Evolutionary conservation across 2,888 invertebrate species (phyloP), one percentile per base, ranked within the genome.

Genomic region (Girardia tigrina): DNA sequence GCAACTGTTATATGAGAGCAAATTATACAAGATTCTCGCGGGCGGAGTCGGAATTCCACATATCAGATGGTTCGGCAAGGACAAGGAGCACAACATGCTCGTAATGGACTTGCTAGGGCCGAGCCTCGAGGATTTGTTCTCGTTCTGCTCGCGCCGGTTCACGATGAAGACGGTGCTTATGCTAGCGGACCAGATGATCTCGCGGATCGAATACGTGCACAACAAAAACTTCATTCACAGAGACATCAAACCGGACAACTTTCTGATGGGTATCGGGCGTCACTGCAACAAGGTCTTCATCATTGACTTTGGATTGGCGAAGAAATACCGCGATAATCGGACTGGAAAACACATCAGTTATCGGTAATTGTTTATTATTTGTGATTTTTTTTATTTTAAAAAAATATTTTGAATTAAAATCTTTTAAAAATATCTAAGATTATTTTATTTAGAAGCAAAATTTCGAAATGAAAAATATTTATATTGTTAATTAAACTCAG

Each of bases 151-250:
- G 78, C 90, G 98, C 79, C 90, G 94, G 83, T 98, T 99, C 87
- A 95, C 98, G 80, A 93, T 97, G 88, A 99, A 99, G 88, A 98
- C 97, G 79, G 98, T 99, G 79, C 89, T 99, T 79, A 98, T 99
- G 97, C 87, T 99, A 82, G 97, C 94, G 82, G 98, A 98, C 88
- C 95, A 83, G 81, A 84, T 83, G 86, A 85, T 87, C 76, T 86
- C 92, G 74, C 90, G 98, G 81, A 90, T 98, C 82, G 97, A 98
- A 87, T 97, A 90, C 86, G 91, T 97, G 82, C 98, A 98, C 87
- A 91, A 92, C 87, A 98, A 97, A 87, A 94, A 93, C 84, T 98
- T 98, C 87, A 98, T 98, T 85, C 98, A 98, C 88, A 90, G 97
- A 83, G 94, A 95, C 86, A 94, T 94, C 80, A 94, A 94, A 80